Conservation (phyloP, 2,797 vertebrate genomes). For the Hybognathus amarus region DNA sequence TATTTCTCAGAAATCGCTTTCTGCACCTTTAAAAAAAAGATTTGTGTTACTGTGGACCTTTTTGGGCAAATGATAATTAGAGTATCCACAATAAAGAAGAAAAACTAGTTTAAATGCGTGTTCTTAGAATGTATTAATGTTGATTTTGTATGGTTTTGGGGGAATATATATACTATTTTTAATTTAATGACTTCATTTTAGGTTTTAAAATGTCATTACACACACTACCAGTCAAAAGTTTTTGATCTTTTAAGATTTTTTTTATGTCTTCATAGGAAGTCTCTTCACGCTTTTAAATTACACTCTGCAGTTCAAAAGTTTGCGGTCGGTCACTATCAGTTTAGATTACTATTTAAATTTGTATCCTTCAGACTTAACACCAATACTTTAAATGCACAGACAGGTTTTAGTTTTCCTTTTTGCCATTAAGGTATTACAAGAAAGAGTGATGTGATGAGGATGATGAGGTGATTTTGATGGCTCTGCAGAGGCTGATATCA, state of each 20-base stretch:
- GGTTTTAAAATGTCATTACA: background rate
- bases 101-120: no score
- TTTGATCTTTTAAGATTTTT: no score
- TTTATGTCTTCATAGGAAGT: no score
- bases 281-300: no score
- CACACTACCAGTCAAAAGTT: no score
- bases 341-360: background rate
- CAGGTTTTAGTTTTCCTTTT: background rate
- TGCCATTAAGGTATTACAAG: background rate
- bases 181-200: background rate
- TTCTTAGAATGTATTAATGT: background rate
- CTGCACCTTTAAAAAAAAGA: no score
- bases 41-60: no score
- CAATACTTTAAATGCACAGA: background rate
- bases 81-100: no score
- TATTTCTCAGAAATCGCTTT: no score
- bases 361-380: background rate
- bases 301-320: no score
- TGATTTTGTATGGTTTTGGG: background rate
- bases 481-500: conserved; percentile 68
- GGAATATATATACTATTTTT: background rate
- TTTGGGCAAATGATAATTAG: no score
- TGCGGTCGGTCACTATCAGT: no score
- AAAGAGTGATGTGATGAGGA: conserved; percentile 36
- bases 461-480: conserved; percentile 51